Percentiles rank a stretch among this genome's conserved stretches.
These are phyloP conservation scores for Heteromormyrus szaboi DNA, from an alignment of 2,797 vertebrate genomes.

Conservation along the genomic window DNA sequence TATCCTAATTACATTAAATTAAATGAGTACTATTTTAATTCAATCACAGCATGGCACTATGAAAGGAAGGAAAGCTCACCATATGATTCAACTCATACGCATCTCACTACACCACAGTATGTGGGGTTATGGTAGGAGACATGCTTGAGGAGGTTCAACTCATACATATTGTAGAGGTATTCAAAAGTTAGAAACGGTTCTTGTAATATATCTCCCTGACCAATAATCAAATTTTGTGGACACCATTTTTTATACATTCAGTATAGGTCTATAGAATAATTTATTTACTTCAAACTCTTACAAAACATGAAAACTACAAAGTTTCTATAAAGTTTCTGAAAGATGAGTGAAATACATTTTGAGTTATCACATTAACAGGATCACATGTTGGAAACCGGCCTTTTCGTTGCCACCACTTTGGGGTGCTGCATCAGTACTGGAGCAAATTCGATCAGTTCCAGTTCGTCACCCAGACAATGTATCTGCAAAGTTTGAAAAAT, in stretches of 20 bases:
- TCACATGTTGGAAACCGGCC: neutral
- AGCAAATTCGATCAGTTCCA: neutral
- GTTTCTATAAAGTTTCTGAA: neutral
- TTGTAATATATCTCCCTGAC: neutral
- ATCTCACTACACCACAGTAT: neutral
- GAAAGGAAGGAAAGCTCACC: neutral
- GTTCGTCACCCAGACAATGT: neutral
- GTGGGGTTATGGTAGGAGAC: neutral
- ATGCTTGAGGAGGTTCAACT: neutral
- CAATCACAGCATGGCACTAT: neutral
- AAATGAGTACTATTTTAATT: neutral
- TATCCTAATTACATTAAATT: neutral
- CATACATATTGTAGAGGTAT: neutral
- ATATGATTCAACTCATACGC: neutral
- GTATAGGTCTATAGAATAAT: neutral
- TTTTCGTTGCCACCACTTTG: neutral
- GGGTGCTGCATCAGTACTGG: neutral
- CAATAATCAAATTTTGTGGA: neutral
- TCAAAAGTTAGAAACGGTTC: neutral
- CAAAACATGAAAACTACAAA: neutral
- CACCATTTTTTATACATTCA: neutral
- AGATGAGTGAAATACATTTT: neutral
- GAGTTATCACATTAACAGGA: neutral
- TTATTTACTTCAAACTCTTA: neutral
- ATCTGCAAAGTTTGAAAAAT: neutral